Percentiles rank a stretch among this genome's conserved stretches.
Evolutionary conservation across 2,797 vertebrate species (phyloP).

Genomic region (Poeciliopsis paucimaculata): DNA sequence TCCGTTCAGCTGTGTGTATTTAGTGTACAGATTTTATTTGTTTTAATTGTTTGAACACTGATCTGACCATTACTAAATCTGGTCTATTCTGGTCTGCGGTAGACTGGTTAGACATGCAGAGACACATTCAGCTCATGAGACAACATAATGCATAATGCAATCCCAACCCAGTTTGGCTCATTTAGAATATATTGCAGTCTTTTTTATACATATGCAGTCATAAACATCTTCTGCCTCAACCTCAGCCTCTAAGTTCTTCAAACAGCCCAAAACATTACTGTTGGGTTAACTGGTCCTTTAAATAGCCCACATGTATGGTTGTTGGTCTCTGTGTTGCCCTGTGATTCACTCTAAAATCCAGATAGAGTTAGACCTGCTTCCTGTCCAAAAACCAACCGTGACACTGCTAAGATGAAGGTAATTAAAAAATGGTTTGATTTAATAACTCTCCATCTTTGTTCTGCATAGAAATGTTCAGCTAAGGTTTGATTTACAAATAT

Average conservation of each 20-base stretch:
- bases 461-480: not conserved
- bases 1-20: not conserved
- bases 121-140: not conserved
- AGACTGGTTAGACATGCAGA: not conserved
- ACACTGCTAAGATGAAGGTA: not conserved
- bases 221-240: not conserved
- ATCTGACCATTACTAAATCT: not conserved
- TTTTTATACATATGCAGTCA: not conserved
- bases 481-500: not conserved
- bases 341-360: not conserved
- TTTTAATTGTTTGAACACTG: not conserved
- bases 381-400: not conserved
- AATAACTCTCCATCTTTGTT: not conserved
- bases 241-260: not conserved
- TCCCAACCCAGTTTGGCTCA: not conserved
- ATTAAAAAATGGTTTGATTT: not conserved
- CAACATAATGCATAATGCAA: not conserved
- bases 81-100: not conserved
- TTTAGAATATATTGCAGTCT: not conserved
- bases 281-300: not conserved
- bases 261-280: not conserved
- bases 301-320: not conserved
- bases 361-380: not conserved
- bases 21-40: too few species aligned
- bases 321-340: not conserved